Evolutionary conservation across 2,113 vertebrate genomes (phyloP).

Genomic region (Tenebrosternarchus preto): DNA sequence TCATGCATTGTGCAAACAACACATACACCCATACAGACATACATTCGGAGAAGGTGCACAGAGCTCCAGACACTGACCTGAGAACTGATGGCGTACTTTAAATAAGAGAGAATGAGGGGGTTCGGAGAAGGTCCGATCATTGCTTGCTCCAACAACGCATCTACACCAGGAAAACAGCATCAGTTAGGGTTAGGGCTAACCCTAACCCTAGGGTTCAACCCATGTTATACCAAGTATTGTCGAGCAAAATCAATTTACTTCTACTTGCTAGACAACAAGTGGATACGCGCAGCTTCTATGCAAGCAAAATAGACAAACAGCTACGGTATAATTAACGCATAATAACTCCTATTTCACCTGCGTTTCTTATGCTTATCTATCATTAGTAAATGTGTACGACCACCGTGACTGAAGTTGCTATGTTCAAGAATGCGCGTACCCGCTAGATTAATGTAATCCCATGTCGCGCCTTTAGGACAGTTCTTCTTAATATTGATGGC

Average conservation of each 20-base stretch:
- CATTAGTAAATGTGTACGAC: too few species aligned
- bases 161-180: slow-evolving; percentile 68
- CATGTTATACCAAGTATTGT: background rate
- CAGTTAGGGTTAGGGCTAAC: background rate
- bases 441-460: slow-evolving; percentile 96
- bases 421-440: slow-evolving; percentile 65
- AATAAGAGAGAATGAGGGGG: slow-evolving; percentile 94
- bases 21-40: too few species aligned
- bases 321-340: too few species aligned
- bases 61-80: slow-evolving; percentile 78
- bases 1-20: too few species aligned
- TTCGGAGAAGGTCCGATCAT: slow-evolving; percentile 97
- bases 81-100: slow-evolving; percentile 96
- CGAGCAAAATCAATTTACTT: too few species aligned
- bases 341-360: too few species aligned
- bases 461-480: slow-evolving; percentile 92
- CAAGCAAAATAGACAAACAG: too few species aligned
- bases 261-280: too few species aligned
- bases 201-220: too few species aligned
- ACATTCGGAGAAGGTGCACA: background rate
- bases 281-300: too few species aligned
- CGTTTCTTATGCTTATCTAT: too few species aligned
- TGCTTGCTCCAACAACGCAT: slow-evolving; percentile 94
- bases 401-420: too few species aligned
- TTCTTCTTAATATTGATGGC: slow-evolving; percentile 96